These are phyloP conservation scores for Gryllus longicercus DNA, from an alignment of 2,888 invertebrate genomes.

Conservation along the genomic window DNA sequence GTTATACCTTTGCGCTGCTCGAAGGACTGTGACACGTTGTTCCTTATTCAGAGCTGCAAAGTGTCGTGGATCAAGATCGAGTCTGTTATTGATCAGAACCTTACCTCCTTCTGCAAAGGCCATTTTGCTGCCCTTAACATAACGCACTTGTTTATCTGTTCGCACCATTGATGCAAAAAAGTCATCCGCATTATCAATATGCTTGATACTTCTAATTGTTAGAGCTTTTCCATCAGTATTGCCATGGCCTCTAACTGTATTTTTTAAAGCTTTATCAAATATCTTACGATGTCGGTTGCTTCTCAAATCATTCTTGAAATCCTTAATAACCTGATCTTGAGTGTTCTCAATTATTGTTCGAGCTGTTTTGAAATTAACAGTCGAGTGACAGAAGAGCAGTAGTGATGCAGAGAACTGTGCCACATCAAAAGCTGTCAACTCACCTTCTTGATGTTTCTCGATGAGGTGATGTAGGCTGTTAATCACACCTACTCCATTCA, in stretches of 20 bases:
- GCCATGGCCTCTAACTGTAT: conserved; percentile 19
- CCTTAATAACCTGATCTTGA: conserved; percentile 22
- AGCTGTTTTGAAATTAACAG: conserved; percentile 29
- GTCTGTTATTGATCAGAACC: conserved; percentile 17
- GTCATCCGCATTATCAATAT: conserved; percentile 25
- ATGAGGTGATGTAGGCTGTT: conserved; percentile 23
- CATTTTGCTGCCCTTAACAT: background rate
- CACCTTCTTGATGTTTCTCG: conserved; percentile 24
- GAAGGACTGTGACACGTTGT: background rate
- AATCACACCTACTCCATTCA: conserved; percentile 28
- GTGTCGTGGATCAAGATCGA: conserved; percentile 22
- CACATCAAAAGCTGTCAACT: conserved; percentile 27
- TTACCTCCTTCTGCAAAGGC: conserved; percentile 24
- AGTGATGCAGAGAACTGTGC: conserved; percentile 32
- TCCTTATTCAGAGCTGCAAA: conserved; percentile 24
- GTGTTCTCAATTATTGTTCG: conserved; percentile 27
- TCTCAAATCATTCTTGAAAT: conserved; percentile 22
- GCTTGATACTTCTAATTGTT: conserved; percentile 20
- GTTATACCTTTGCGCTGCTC: no score
- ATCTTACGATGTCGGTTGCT: conserved; percentile 24
- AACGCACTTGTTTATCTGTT: conserved; percentile 22
- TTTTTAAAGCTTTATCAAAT: conserved; percentile 18
- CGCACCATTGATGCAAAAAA: conserved; percentile 21
- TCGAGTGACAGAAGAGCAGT: conserved; percentile 31
- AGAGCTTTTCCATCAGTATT: background rate